These are phyloP conservation scores for Lacanobia oleracea DNA, from an alignment of 2,888 invertebrate genomes.

Conservation along the genomic window DNA sequence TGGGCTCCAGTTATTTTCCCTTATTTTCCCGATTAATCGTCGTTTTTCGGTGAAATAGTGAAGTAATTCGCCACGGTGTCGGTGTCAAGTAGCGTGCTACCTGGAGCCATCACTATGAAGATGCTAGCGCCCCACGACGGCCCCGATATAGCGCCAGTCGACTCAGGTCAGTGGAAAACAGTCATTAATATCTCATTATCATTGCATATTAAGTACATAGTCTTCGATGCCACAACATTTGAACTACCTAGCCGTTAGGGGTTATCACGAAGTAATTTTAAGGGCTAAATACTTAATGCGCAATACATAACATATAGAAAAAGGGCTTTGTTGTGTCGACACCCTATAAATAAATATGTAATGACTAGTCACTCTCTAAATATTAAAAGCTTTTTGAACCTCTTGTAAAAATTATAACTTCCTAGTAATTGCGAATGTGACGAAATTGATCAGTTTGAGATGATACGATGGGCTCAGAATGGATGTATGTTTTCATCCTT, in stretches of 20 bases:
- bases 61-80: slow-evolving; percentile 84
- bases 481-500: slow-evolving; percentile 24
- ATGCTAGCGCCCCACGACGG: slow-evolving; percentile 90
- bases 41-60: slow-evolving; percentile 73
- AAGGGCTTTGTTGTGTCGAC: slow-evolving; percentile 52
- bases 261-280: neutral
- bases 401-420: neutral
- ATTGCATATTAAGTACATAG: slow-evolving; percentile 23
- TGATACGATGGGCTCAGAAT: neutral
- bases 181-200: slow-evolving; percentile 48
- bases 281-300: slow-evolving; percentile 38
- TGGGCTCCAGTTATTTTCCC: slow-evolving; percentile 80
- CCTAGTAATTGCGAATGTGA: neutral
- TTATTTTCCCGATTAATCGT: slow-evolving; percentile 72
- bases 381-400: too few species aligned
- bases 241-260: neutral
- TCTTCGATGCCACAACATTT: neutral
- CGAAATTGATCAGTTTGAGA: neutral
- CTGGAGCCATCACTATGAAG: slow-evolving; percentile 87
- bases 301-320: slow-evolving; percentile 34
- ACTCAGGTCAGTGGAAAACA: slow-evolving; percentile 84
- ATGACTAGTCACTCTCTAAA: neutral
- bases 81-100: slow-evolving; percentile 85
- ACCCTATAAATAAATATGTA: slow-evolving; percentile 48
- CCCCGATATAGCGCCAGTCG: slow-evolving; percentile 91